These are phyloP conservation scores for Marcusenius ussheri DNA, from an alignment of 2,113 vertebrate species.

Conservation along the genomic window DNA sequence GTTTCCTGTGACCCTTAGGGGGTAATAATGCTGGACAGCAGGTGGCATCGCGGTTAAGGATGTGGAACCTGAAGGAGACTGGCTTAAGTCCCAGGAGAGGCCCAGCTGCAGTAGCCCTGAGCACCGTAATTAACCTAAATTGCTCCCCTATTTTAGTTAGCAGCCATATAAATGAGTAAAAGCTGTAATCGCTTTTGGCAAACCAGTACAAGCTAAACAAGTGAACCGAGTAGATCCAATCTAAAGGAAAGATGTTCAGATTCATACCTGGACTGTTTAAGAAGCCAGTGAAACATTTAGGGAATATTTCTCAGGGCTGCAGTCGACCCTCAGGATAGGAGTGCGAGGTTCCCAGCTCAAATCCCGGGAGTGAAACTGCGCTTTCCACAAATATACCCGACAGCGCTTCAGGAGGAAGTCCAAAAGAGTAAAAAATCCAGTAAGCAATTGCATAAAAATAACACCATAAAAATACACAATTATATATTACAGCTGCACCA, in stretches of 20 bases:
- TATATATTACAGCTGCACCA: not conserved
- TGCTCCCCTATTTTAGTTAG: not conserved
- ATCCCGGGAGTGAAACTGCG: not conserved
- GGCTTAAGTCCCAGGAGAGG: not conserved
- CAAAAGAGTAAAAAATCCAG: not conserved
- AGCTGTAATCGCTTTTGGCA: not conserved
- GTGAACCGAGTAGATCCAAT: not conserved
- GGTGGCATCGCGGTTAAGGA: not conserved
- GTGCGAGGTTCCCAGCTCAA: not conserved
- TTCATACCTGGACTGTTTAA: not conserved
- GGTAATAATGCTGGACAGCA: not conserved
- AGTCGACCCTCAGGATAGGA: not conserved
- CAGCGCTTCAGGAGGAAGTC: not conserved
- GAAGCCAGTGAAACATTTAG: not conserved
- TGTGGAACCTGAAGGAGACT: not conserved
- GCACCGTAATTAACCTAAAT: not conserved
- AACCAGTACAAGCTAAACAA: not conserved
- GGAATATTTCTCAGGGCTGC: not conserved
- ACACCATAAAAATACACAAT: not conserved
- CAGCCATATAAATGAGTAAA: not conserved
- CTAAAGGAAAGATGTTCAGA: not conserved
- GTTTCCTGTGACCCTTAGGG: not conserved
- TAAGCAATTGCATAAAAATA: not conserved
- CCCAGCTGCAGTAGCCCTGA: not conserved
- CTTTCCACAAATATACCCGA: not conserved